Evolutionary conservation across 1,140 invertebrate species (phyloP), one percentile per base, ranked within the genome.

Genomic region (Phthorimaea operculella): DNA sequence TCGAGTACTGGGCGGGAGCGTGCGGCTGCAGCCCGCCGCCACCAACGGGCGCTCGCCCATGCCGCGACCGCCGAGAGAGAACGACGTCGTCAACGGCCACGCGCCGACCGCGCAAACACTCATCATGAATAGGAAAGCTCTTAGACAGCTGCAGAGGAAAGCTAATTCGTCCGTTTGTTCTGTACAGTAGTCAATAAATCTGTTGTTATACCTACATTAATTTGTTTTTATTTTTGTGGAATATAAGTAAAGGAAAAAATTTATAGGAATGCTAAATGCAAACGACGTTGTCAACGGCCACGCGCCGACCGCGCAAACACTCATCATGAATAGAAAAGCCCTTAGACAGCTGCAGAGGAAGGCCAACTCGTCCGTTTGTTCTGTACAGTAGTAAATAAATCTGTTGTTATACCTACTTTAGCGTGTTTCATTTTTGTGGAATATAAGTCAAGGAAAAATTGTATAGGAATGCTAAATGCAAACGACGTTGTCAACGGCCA

Each of bases 281-380:
- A n/a, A n/a, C n/a, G n/a, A n/a, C n/a, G n/a, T n/a, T n/a, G n/a
- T n/a, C n/a, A n/a, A n/a, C n/a, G n/a, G n/a, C n/a, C n/a, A n/a
- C n/a, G n/a, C n/a, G n/a, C n/a, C n/a, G n/a, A n/a, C 67, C 1
- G 57, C 62, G 16, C 70, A 72, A 16, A 56, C 71, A 4, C 68
- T 85, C 9, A 85, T 85, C 15, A 82, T 85, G 79, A 82, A 78
- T 50, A 81, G 80, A 55, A 86, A 84, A 62, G 63, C 73, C 9
- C 63, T 86, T 34, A 71, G 79, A 33, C 76, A 73, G 61, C 57
- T 82, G 9, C 77, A 80, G 53, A 72, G 74, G 48, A 79, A 77
- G 54, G 76, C 76, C 10, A 81, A 81, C 0, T 85, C 83, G 0
- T 74, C 80, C 21, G 70, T 87, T 53, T 87, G 85, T 63, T 60